Conservation (phyloP, 2,113 vertebrate species). For the Sinocyclocheilus grahami region DNA sequence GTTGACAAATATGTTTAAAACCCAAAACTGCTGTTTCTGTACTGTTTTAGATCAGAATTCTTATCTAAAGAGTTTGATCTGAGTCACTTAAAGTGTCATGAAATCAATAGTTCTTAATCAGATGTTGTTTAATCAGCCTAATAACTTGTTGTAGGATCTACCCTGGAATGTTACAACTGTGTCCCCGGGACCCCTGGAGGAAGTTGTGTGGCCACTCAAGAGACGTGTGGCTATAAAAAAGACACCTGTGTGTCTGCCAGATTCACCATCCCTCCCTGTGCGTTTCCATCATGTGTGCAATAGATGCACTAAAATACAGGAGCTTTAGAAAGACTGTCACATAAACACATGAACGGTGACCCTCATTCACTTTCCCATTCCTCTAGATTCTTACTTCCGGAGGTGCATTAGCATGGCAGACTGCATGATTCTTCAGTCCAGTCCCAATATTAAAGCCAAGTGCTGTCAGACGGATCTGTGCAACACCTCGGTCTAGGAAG, state of each 20-base stretch:
- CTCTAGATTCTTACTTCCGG: constrained; percentile 20
- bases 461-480: constrained; percentile 69
- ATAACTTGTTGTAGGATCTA: neutral
- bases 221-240: neutral
- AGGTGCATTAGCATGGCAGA: constrained; percentile 66
- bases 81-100: no score
- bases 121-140: no score
- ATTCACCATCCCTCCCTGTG: neutral
- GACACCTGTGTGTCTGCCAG: constrained; percentile 20
- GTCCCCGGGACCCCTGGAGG: neutral
- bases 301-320: neutral
- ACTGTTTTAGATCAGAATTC: neutral
- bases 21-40: no score
- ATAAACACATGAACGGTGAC: neutral
- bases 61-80: neutral
- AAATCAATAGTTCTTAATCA: no score
- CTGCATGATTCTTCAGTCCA: constrained; percentile 65
- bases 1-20: neutral
- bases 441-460: constrained; percentile 56
- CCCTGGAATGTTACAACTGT: constrained; percentile 22
- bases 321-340: neutral
- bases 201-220: neutral
- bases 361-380: neutral
- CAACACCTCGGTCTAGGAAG: neutral
- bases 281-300: neutral